Percentiles rank a stretch among this genome's conserved stretches.
phyloP scores from a whole-genome alignment of 35 echinoderm and acorn worm species.

The Strongylocentrotus purpuratus region DNA sequence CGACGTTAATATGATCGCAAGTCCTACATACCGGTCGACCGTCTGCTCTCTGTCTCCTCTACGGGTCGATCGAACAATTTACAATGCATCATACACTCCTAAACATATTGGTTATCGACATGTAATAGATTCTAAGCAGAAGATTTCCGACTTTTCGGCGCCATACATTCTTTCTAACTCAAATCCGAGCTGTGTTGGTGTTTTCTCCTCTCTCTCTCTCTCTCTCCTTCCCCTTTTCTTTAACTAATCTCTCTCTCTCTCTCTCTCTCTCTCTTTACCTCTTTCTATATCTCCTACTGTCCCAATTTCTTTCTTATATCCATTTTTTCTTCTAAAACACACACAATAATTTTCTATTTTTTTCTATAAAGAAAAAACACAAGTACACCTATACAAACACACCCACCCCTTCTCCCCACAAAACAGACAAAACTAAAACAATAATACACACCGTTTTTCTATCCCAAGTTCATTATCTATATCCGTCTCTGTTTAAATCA shows the following conservation, averaged over 20 bases:
- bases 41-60: constrained; percentile 29
- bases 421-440: too few relatives aligned
- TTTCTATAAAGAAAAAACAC: neutral
- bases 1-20: neutral
- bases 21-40: constrained; percentile 22
- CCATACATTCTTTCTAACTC: neutral
- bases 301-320: neutral
- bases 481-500: too few relatives aligned
- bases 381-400: too few relatives aligned
- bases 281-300: neutral
- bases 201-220: too few relatives aligned
- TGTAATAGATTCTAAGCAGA: constrained; percentile 48
- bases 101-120: constrained; percentile 55
- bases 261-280: neutral
- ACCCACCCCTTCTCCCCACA: too few relatives aligned
- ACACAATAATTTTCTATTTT: neutral
- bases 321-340: neutral
- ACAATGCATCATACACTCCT: constrained; percentile 52
- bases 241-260: neutral
- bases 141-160: constrained; percentile 43
- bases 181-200: neutral
- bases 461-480: too few relatives aligned
- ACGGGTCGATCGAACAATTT: constrained; percentile 39
- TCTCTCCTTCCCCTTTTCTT: too few relatives aligned
- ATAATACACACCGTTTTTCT: too few relatives aligned